These are phyloP conservation scores for Cancer borealis DNA, from an alignment of 2,888 invertebrate species.

Conservation along the genomic window DNA sequence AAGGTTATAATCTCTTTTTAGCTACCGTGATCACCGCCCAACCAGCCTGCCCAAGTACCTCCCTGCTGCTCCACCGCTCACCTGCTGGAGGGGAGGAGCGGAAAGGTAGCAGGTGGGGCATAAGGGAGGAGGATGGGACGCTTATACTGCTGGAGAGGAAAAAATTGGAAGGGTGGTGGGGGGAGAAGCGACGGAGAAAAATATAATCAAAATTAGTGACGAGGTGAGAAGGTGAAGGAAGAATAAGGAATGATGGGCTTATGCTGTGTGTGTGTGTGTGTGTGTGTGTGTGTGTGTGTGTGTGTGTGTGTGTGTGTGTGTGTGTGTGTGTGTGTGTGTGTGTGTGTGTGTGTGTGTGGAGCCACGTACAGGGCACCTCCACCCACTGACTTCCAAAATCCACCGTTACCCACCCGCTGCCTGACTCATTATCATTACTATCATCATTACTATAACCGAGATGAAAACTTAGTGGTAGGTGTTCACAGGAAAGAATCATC, in stretches of 20 bases:
- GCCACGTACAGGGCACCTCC: not conserved
- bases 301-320: slow-evolving; percentile 4
- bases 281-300: not conserved
- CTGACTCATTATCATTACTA: not conserved
- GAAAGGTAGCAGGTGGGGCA: not conserved
- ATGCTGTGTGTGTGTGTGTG: not conserved
- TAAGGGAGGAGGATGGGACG: not conserved
- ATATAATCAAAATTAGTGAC: not conserved
- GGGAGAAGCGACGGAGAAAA: not conserved
- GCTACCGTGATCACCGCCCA: not conserved
- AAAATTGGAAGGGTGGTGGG: not conserved
- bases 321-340: not conserved
- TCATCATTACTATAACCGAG: too few relatives aligned
- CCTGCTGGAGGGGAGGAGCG: not conserved
- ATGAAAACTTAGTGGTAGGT: too few relatives aligned
- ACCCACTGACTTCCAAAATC: not conserved
- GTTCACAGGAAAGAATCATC: too few relatives aligned
- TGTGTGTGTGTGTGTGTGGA: not conserved
- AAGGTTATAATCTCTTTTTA: not conserved
- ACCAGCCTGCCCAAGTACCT: not conserved
- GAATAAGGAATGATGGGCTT: not conserved
- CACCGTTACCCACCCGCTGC: not conserved
- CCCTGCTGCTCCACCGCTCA: not conserved
- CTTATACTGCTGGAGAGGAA: not conserved
- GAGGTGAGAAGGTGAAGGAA: slow-evolving; percentile 41